These are phyloP conservation scores for Vanessa tameamea DNA, from an alignment of 1,140 invertebrate genomes.

Conservation along the genomic window DNA sequence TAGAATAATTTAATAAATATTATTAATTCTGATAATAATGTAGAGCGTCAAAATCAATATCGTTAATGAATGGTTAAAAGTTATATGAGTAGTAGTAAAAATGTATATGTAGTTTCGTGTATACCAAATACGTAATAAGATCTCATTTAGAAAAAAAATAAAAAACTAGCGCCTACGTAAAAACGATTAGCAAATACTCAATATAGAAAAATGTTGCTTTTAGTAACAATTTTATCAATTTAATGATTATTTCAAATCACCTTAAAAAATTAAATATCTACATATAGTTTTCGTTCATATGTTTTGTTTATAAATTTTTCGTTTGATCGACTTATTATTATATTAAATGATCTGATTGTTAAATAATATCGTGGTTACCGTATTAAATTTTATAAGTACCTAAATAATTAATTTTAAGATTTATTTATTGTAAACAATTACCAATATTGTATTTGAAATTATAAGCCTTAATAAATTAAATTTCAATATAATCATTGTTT, in stretches of 20 bases:
- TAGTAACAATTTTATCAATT: not conserved
- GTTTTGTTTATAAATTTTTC: too few species aligned
- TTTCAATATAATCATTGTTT: not conserved
- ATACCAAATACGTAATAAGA: slow-evolving; percentile 3
- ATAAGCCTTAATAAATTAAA: not conserved
- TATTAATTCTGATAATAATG: not conserved
- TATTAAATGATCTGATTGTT: too few species aligned
- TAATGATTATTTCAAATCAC: not conserved
- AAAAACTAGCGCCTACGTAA: not conserved
- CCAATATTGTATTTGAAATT: slow-evolving; percentile 2
- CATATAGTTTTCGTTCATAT: too few species aligned
- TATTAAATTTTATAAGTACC: not conserved
- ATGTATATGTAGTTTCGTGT: not conserved
- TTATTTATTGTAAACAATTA: not conserved
- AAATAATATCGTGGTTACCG: not conserved
- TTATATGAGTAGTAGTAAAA: too few species aligned
- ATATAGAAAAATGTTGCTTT: not conserved
- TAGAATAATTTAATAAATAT: not conserved
- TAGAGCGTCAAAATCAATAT: not conserved
- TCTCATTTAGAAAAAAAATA: not conserved
- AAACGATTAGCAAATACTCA: not conserved
- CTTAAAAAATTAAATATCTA: not conserved
- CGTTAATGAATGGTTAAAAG: too few species aligned
- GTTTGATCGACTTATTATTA: too few species aligned
- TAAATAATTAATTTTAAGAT: slow-evolving; percentile 1